Evolutionary conservation across 1,140 invertebrate genomes (phyloP), one percentile per base, ranked within the genome.

Genomic region (Arctopsyche grandis): DNA sequence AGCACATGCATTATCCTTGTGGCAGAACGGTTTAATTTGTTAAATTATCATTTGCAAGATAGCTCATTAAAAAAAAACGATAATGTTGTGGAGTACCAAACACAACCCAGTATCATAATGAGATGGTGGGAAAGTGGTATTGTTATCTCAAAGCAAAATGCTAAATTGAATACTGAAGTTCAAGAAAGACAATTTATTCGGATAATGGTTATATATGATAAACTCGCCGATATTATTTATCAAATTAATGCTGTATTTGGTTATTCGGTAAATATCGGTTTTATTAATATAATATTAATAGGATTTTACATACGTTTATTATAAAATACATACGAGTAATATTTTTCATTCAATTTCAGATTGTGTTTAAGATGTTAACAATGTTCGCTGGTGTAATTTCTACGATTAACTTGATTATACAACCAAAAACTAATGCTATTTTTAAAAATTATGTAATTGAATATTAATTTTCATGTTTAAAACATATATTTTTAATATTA

Each of bases 181-280:
- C 0, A 26, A 24, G 10, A 26, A 26, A 9, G 26, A 10, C 22
- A 14, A 12, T 12, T 26, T 12, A 12, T 26, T 66, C 21, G 14
- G 24, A 14, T 66, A 26, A 22, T 66, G 24, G 7, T 9, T 22
- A 3, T n/a, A 1, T 71, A 71, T 71, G 16, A 71, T 9, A 71
- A 38, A 46, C 16, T 71, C 16, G 24, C 44, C 24, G 26, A 71
- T 21, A n/a, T 44, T 12, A 46, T 71, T 71, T 29, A 71, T 22
- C 14, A 71, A 3, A 16, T 46, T 9, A 71, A 71, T 71, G 16
- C 5, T 5, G 21, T 71, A 38, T 71, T 71, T 71, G 38, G 69
- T 5, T 24, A 21, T 16, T 12, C 44, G 14, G 69, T 66, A 60
- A 60, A 19, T 60, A 9, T 60, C n/a, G n/a, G n/a, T n/a, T n/a